Conservation (phyloP, 2,113 vertebrate genomes). For the Gallinago jamesoni region DNA sequence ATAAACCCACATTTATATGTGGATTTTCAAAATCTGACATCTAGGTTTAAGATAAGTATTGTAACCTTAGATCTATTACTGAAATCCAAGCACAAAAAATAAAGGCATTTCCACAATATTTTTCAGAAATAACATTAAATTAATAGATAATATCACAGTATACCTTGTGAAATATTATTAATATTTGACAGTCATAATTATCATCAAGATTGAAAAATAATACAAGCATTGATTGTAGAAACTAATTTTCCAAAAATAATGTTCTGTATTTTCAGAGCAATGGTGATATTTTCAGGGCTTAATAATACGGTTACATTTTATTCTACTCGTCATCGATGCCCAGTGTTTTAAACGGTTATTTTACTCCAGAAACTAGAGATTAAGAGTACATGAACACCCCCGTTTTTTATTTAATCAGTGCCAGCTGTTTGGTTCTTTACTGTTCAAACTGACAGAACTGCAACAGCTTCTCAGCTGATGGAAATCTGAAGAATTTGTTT, state of each 20-base stretch:
- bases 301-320: background rate
- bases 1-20: background rate
- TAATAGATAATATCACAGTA: background rate
- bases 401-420: background rate
- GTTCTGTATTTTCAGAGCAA: background rate
- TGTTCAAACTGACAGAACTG: background rate
- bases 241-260: background rate
- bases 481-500: background rate
- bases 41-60: background rate
- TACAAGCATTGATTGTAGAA: background rate
- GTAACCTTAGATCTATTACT: background rate
- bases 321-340: background rate
- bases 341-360: background rate
- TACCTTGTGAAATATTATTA: background rate
- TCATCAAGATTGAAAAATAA: background rate
- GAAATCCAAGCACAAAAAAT: background rate
- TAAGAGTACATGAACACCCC: background rate
- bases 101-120: background rate
- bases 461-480: background rate
- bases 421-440: background rate
- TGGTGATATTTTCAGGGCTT: background rate
- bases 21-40: background rate
- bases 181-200: background rate
- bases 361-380: background rate
- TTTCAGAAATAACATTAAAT: background rate